Evolutionary conservation across 2,797 vertebrate genomes (phyloP), one percentile per base, ranked within the genome.

Genomic region (Tragelaphus oryx): DNA sequence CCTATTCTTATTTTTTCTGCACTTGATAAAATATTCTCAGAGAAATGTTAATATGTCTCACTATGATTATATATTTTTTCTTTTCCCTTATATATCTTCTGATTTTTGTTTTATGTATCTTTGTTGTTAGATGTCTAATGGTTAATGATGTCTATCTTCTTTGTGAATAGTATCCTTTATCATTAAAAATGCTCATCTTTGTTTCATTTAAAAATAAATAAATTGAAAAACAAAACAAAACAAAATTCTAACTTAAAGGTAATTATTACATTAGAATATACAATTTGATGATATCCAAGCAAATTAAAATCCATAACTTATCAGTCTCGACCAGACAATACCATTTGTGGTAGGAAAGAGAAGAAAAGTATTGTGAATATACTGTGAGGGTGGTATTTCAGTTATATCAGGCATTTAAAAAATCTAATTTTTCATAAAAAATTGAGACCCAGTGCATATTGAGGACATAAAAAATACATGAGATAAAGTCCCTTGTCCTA

Each of bases 221-320:
- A 20, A 65, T 33, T 33, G 18, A 18, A 65, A 65, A n/a, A 62
- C 26, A 60, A 60, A 60, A 60, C 14, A 44, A 44, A 44, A 44
- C 44, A 44, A 68, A 90, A 93, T 60, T 82, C 65, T 76, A 96
- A 93, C 79, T 83, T 94, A 89, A 81, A 44, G 22, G 33, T 81
- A 33, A 82, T 60, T 87, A 88, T 50, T 30, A 48, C 17, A 74
- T 54, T 88, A 85, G 14, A 50, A 60, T 88, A 79, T 44, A 87
- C 5, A 75, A 76, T 92, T 82, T 93, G 59, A 82, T 88, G 87
- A 89, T 8, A 89, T 68, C 16, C 16, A 78, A 87, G 24, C 37
- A 37, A 52, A 37, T 83, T 16, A 97, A 80, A 89, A 81, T 10
- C 46, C 24, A 52, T 14, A 87, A 11, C 18, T 89, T 82, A 81